Percentiles rank a stretch among this genome's conserved stretches.
phyloP scores from a whole-genome alignment of 2,113 vertebrate genomes.

The Eclectus roratus region DNA sequence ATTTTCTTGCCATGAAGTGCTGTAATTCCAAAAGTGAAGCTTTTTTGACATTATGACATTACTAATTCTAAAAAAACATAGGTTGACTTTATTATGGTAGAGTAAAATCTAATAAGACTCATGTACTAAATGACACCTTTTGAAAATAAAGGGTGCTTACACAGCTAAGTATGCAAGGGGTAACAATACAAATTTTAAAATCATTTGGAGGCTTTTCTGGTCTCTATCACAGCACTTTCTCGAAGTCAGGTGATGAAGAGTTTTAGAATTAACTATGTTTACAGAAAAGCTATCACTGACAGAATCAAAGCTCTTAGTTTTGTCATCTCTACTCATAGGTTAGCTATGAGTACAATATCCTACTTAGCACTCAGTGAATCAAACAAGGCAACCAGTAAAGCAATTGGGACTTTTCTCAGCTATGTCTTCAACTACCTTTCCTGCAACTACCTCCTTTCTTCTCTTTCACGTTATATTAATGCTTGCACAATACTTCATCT shows the following conservation, averaged over 20 bases:
- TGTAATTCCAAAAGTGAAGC: background rate
- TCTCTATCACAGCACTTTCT: background rate
- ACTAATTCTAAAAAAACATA: background rate
- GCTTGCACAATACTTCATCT: background rate
- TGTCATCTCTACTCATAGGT: background rate
- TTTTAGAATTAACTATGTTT: background rate
- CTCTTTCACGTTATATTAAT: background rate
- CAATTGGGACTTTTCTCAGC: background rate
- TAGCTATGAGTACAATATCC: background rate
- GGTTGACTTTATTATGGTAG: background rate
- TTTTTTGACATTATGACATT: background rate
- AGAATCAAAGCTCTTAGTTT: background rate
- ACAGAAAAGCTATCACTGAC: fast-evolving
- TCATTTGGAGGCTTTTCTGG: background rate
- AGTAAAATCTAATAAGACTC: background rate
- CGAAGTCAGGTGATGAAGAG: background rate
- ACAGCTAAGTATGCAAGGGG: background rate
- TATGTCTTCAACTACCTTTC: background rate
- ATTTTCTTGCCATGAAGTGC: background rate
- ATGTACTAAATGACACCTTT: background rate
- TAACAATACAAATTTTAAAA: background rate
- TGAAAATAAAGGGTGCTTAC: background rate
- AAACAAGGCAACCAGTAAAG: background rate
- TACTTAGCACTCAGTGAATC: background rate
- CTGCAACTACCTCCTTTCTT: background rate